Conservation (phyloP, 2,888 invertebrate species). For the Dynastes tityus region DNA sequence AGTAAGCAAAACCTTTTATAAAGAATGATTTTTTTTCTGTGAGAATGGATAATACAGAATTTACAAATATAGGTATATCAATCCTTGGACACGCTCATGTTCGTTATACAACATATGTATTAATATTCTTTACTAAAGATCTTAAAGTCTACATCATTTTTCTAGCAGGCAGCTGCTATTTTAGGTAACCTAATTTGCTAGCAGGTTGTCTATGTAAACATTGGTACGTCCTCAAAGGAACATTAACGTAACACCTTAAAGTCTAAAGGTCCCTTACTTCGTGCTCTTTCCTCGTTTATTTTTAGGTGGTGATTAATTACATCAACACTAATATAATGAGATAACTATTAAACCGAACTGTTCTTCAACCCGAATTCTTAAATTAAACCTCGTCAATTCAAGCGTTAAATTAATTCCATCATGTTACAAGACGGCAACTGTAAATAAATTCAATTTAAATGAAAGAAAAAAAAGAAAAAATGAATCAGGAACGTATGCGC, state of each 20-base stretch:
- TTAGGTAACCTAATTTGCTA: constrained; percentile 2
- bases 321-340: constrained; percentile 22
- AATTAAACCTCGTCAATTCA: constrained; percentile 13
- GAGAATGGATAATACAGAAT: too few relatives aligned
- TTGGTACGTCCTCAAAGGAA: neutral
- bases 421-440: neutral
- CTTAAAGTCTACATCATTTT: neutral
- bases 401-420: constrained; percentile 14
- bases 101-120: too few relatives aligned
- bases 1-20: too few relatives aligned
- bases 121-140: too few relatives aligned
- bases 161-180: neutral
- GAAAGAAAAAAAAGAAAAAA: constrained; percentile 3
- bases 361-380: constrained; percentile 7
- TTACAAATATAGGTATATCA: too few relatives aligned
- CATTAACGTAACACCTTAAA: constrained; percentile 6
- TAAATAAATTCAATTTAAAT: constrained; percentile 3
- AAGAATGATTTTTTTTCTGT: too few relatives aligned
- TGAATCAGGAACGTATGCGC: neutral
- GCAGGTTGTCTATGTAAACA: constrained; percentile 1
- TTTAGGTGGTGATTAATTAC: constrained; percentile 31
- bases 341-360: constrained; percentile 15
- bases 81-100: too few relatives aligned
- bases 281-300: neutral
- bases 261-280: neutral